Evolutionary conservation across 2,888 invertebrate species (phyloP), one percentile per base, ranked within the genome.

Genomic region (Meiosimyza decipiens): DNA sequence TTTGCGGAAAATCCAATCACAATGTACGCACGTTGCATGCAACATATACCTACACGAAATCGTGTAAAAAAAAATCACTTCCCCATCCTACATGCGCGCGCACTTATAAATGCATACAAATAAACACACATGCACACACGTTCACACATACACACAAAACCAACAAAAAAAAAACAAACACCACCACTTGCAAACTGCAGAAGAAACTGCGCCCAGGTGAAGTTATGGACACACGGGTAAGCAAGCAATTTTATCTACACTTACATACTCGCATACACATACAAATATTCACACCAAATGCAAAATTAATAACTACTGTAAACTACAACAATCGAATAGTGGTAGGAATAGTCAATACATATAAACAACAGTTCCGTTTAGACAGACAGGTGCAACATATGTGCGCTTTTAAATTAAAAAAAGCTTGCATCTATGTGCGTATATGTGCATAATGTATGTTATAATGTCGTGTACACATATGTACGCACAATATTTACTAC

Each of bases 181-280:
- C 16, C n/a, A 66, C 33, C 13, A 18, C 68, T 28, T 28, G 28
- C 28, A 28, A 57, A 47, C 55, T 18, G 49, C 76, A 84, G 83
- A 82, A 85, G 81, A 84, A 95, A 92, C 94, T 96, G 89, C 95
- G 96, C 85, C 96, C 96, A 83, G 96, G 96, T 88, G 96, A 96
- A 92, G 94, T 96, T 88, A 89, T 95, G 90, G 96, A 96, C 88
- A 94, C 93, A 91, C 94, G 95, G 96, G 96, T 96, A 94, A 94
- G 88, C 76, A 77, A 72, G 49, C 40, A 40, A 40, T 40, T 40
- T 40, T 40, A 9, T 40, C 40, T 28, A 28, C 28, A 28, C 28
- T 28, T 28, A 4, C 28, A 28, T 28, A 40, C 40, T 40, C 9
- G 9, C 40, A 40, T 9, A 9, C 9, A 40, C 40, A 7, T 40